phyloP scores from a whole-genome alignment of 2,888 invertebrate genomes.

The Coelinius sp. region DNA sequence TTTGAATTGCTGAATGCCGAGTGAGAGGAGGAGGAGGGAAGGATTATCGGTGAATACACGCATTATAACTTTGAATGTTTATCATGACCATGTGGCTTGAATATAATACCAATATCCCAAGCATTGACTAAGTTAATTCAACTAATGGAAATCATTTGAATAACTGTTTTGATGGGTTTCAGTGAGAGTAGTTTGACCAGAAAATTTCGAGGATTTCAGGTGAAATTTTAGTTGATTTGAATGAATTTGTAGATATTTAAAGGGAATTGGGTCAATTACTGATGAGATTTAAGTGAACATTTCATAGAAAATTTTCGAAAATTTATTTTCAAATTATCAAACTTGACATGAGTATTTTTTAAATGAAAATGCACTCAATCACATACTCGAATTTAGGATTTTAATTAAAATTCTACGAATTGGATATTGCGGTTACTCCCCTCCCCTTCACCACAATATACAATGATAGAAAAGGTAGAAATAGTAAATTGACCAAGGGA shows the following conservation, averaged over 20 bases:
- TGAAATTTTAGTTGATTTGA: no score
- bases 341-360: no score
- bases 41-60: neutral
- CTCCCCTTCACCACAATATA: neutral
- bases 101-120: neutral
- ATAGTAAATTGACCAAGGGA: neutral
- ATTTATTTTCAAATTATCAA: no score
- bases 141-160: no score
- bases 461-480: neutral
- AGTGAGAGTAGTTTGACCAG: no score
- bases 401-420: neutral
- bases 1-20: no score
- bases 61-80: neutral
- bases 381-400: neutral
- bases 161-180: no score
- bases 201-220: no score
- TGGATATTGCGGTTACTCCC: neutral
- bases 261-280: no score
- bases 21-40: neutral
- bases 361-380: neutral
- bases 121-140: neutral
- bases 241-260: no score
- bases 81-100: neutral
- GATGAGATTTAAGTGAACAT: no score
- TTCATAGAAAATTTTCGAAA: no score